Base-by-base conservation (phyloP, 2,113 vertebrate genomes). In the Campylorhamphus procurvoides region DNA sequence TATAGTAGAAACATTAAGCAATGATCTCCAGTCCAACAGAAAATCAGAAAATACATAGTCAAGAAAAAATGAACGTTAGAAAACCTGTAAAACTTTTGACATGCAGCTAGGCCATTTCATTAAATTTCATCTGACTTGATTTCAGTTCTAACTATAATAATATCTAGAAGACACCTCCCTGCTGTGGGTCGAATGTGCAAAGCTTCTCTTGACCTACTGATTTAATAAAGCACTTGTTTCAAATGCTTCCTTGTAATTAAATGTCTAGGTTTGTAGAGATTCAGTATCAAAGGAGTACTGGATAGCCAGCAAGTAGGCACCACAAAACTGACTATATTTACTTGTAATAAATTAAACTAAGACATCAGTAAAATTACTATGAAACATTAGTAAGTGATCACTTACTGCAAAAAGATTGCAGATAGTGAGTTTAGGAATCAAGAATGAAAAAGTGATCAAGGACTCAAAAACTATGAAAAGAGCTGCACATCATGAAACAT, bases 171-270 rank as follows among this genome's bases (percentile, higher is more conserved):
- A 95, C 72, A 82, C 23, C 63, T 90, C 81, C 84, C 72, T 94
- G 89, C 68, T 93, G 91, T 78, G 95, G 90, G 67, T 60, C 18
- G 55, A 95, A 94, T 86, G 75, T 63, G 69, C 53, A 91, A 78
- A 91, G 75, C 66, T 79, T 95, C 91, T 94, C 96, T 90, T 85
- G 84, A 95, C 83, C 76, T 95, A 94, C 49, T 87, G 94, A 91
- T 93, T 87, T 90, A 89, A 58, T 90, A 81, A 91, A 96, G 93
- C 39, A 37, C 18, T 84, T 91, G 79, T 87, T 84, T 79, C 58
- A 97, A 94, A 89, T 82, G 42, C 17, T 66, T 59, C 14, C 69
- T 92, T 91, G 42, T 75, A 81, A 84, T 84, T 63, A 75, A 93
- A 76, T 40, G 18, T 33, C 23, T 56, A 18, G 3, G 5, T 76